phyloP scores from a whole-genome alignment of 2,888 invertebrate genomes.

The Sinohyriopsis cumingii region DNA sequence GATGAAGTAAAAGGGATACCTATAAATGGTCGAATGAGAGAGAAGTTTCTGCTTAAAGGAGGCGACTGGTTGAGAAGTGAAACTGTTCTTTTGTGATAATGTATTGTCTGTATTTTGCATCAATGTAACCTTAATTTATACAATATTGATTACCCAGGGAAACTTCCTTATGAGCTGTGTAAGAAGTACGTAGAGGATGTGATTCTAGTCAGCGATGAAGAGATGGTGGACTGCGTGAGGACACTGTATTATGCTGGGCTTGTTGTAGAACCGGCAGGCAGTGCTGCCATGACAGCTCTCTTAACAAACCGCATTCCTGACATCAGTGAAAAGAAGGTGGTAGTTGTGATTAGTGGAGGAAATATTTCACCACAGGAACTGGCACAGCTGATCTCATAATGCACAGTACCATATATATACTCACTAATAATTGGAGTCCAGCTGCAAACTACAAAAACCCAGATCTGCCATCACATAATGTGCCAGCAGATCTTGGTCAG shows the following conservation, averaged over 20 bases:
- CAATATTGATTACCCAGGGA: slow-evolving; percentile 40
- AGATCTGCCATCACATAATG: too few relatives aligned
- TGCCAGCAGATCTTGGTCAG: too few relatives aligned
- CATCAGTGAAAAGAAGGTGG: slow-evolving; percentile 60
- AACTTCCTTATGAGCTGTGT: slow-evolving; percentile 57
- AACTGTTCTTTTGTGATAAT: too few relatives aligned
- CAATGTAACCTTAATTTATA: too few relatives aligned
- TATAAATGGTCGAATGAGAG: too few relatives aligned
- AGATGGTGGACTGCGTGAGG: slow-evolving; percentile 58
- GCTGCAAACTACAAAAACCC: too few relatives aligned
- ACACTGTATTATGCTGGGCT: slow-evolving; percentile 58
- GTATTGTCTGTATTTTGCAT: neutral
- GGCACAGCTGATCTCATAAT: neutral
- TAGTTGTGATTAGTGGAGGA: slow-evolving; percentile 66
- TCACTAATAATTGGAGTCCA: too few relatives aligned
- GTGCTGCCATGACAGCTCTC: slow-evolving; percentile 62
- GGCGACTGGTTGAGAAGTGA: too few relatives aligned
- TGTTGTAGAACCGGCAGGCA: slow-evolving; percentile 68
- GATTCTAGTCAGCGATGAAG: slow-evolving; percentile 65
- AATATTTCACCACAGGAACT: slow-evolving; percentile 62
- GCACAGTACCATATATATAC: too few relatives aligned
- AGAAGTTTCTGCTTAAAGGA: too few relatives aligned
- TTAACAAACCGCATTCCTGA: slow-evolving; percentile 57
- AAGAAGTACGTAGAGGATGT: slow-evolving; percentile 62
- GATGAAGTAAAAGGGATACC: too few relatives aligned